Conservation (phyloP, 2,797 vertebrate genomes). For the Peromyscus aztecus region DNA sequence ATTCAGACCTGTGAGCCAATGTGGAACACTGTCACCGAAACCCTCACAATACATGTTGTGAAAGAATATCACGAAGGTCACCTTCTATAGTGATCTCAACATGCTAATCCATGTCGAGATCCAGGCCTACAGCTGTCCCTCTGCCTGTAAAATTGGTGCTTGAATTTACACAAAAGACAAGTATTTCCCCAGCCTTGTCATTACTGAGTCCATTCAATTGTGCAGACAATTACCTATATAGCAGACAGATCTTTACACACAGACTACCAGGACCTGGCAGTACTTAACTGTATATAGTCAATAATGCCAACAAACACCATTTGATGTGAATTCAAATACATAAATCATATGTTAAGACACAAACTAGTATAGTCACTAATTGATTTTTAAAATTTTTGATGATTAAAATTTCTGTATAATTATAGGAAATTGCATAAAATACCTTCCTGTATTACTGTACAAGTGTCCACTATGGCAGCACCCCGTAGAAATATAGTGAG, state of each 20-base stretch:
- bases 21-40: neutral
- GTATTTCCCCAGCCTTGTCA: neutral
- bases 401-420: neutral
- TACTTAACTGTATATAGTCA: neutral
- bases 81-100: neutral
- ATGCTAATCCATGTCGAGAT: neutral
- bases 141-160: neutral
- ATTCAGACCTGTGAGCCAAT: neutral
- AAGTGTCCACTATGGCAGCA: neutral
- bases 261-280: no score
- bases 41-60: rapidly evolving
- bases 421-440: neutral
- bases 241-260: neutral
- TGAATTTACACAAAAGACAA: rapidly evolving
- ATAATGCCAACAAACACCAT: neutral
- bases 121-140: neutral
- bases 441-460: neutral
- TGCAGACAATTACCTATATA: neutral
- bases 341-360: neutral
- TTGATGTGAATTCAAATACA: neutral
- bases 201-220: neutral
- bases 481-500: neutral
- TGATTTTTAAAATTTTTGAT: neutral
- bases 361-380: neutral
- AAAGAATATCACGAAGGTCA: neutral